These are phyloP conservation scores for Blastomussa wellsi DNA, from an alignment of 92 coral and sea anemone genomes.

Conservation along the genomic window DNA sequence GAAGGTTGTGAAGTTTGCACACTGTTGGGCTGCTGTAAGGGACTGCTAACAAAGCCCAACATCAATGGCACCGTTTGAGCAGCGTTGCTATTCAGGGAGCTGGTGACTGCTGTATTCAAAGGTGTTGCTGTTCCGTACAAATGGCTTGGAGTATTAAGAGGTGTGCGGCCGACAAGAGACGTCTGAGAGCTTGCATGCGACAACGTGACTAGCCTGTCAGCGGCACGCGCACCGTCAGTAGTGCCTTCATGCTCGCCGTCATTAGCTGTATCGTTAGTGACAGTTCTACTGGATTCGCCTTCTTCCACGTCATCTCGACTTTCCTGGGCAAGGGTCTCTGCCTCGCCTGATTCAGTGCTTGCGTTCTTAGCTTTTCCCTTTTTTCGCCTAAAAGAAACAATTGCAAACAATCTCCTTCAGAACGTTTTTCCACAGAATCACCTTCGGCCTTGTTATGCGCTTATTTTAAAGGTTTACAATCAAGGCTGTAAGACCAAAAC, in stretches of 20 bases:
- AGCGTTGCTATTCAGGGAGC: slow-evolving; percentile 1
- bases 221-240: background rate
- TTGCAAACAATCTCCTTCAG: background rate
- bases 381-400: slow-evolving; percentile 17
- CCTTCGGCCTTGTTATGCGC: background rate
- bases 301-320: slow-evolving; percentile 16
- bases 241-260: slow-evolving; percentile 25
- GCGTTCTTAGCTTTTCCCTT: slow-evolving; percentile 17
- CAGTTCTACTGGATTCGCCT: slow-evolving; percentile 5
- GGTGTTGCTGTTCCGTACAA: slow-evolving; percentile 68
- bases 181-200: slow-evolving; percentile 11
- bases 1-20: slow-evolving; percentile 2
- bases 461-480: background rate
- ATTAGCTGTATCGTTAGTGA: slow-evolving; percentile 12
- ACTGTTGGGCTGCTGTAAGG: slow-evolving; percentile 8
- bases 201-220: background rate
- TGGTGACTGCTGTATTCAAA: slow-evolving; percentile 50
- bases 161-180: slow-evolving; percentile 43
- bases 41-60: slow-evolving; percentile 22
- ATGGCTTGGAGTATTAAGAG: slow-evolving; percentile 66
- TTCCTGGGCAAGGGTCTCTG: background rate
- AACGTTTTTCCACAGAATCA: background rate
- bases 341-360: background rate
- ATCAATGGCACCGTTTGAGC: slow-evolving; percentile 15
- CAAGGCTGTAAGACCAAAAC: no score